Evolutionary conservation across 2,888 invertebrate species (phyloP).

Genomic region (Amblyjoppa proteus): DNA sequence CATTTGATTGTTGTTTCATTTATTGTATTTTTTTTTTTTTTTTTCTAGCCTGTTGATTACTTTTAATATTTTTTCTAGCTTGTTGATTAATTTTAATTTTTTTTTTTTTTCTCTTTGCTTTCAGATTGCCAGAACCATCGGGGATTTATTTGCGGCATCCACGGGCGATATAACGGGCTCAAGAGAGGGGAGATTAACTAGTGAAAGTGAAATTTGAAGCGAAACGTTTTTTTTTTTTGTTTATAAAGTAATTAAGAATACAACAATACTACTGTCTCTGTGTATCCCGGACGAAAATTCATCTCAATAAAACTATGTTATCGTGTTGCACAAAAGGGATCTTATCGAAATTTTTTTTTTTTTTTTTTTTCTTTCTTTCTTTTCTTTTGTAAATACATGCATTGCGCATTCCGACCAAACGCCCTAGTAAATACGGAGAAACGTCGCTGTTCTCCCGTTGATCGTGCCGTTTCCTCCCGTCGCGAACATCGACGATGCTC

Average conservation of each 20-base stretch:
- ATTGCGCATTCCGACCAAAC: conserved; percentile 53
- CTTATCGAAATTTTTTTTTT: conserved; percentile 53
- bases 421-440: conserved; percentile 50
- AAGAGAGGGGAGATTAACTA: neutral
- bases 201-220: conserved; percentile 37
- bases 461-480: neutral
- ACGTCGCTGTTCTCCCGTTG: neutral
- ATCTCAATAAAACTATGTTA: conserved; percentile 49
- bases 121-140: conserved; percentile 22
- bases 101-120: neutral
- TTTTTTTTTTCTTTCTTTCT: conserved; percentile 55
- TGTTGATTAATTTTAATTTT: too few relatives aligned
- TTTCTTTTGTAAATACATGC: conserved; percentile 70
- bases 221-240: conserved; percentile 10
- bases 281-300: conserved; percentile 33
- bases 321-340: conserved; percentile 46
- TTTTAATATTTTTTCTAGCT: neutral
- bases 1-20: conserved; percentile 36
- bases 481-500: conserved; percentile 8
- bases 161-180: conserved; percentile 11
- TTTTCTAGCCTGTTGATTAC: neutral
- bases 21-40: conserved; percentile 25
- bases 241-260: conserved; percentile 38
- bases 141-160: conserved; percentile 30
- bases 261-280: conserved; percentile 29